Evolutionary conservation across 2,888 invertebrate genomes (phyloP), one percentile per base, ranked within the genome.

Genomic region (Scaptomyza polygonia): DNA sequence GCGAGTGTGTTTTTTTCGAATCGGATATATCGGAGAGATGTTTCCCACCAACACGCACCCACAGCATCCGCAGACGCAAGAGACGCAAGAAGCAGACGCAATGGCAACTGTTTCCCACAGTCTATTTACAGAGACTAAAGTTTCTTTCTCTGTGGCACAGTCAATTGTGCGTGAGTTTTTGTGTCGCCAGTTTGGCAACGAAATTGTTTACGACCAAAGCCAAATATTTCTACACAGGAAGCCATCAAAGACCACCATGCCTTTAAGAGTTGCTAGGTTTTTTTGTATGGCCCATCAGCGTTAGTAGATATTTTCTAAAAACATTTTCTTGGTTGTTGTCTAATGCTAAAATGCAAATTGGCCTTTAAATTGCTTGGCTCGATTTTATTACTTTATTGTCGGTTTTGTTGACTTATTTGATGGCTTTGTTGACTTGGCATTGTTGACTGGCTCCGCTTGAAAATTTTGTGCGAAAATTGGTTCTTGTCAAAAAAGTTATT

Each of bases 161-260:
- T 62, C 65, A 43, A 48, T 43, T 40, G 45, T 43, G 18, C 18
- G 9, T 11, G 9, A 40, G 43, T 29, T 12, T 44, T 53, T 8
- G 27, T 62, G 58, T 69, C 76, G 79, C 79, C 78, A 61, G 65
- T 40, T 61, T 78, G 75, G 65, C 78, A 78, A 65, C 56, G 34
- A 72, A 69, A 69, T 74, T 72, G 73, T 84, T 82, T 78, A 81
- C 81, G 77, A 78, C 57, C 71, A 65, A 51, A 62, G 52, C 57
- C 69, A 52, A 72, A 72, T 64, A 36, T 16, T 9, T 40, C 55
- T 77, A 77, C 68, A 77, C 77, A 77, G 77, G 77, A 77, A 77
- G 77, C 77, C 71, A 71, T 64, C 74, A 61, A 66, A 51, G 65
- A 45, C 63, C 56, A 71, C n/a, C 67, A 16, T 36, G 48, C 54